These are phyloP conservation scores for Spodoptera exigua DNA, from an alignment of 2,888 invertebrate species.

Conservation along the genomic window DNA sequence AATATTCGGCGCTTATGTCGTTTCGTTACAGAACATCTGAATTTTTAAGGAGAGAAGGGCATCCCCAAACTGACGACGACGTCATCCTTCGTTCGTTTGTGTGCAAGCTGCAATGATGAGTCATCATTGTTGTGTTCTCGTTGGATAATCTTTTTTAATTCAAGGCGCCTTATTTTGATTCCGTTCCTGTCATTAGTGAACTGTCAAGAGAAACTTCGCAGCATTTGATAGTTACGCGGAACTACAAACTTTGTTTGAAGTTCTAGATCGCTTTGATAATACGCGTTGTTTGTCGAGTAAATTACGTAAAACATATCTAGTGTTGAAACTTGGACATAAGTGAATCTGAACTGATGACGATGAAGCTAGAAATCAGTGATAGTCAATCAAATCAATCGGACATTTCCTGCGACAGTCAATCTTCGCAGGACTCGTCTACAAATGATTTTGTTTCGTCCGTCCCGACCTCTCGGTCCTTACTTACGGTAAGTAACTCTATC, in stretches of 20 bases:
- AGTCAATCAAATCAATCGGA: slow-evolving; percentile 90
- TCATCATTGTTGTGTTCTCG: slow-evolving; percentile 83
- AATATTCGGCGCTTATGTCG: slow-evolving; percentile 73
- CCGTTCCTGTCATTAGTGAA: slow-evolving; percentile 74
- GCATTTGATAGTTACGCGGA: slow-evolving; percentile 67
- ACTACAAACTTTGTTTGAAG: slow-evolving; percentile 62
- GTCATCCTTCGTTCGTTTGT: slow-evolving; percentile 69
- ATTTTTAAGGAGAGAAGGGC: slow-evolving; percentile 85
- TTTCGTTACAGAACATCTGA: slow-evolving; percentile 67
- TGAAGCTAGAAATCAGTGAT: slow-evolving; percentile 90
- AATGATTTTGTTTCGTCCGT: slow-evolving; percentile 81
- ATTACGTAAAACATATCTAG: slow-evolving; percentile 69
- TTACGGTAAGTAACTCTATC: slow-evolving; percentile 75
- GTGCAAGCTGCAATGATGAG: slow-evolving; percentile 72
- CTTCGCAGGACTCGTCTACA: slow-evolving; percentile 89
- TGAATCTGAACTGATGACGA: slow-evolving; percentile 81
- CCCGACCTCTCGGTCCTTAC: slow-evolving; percentile 77
- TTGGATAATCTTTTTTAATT: slow-evolving; percentile 70
- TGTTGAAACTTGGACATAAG: slow-evolving; percentile 59
- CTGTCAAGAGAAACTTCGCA: slow-evolving; percentile 76
- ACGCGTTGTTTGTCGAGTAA: slow-evolving; percentile 59
- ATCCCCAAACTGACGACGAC: slow-evolving; percentile 84
- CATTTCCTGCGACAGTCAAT: slow-evolving; percentile 90
- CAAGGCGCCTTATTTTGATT: slow-evolving; percentile 74
- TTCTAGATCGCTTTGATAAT: slow-evolving; percentile 54